Conservation (phyloP, 2,797 vertebrate genomes). For the Urophycis tenuis region DNA sequence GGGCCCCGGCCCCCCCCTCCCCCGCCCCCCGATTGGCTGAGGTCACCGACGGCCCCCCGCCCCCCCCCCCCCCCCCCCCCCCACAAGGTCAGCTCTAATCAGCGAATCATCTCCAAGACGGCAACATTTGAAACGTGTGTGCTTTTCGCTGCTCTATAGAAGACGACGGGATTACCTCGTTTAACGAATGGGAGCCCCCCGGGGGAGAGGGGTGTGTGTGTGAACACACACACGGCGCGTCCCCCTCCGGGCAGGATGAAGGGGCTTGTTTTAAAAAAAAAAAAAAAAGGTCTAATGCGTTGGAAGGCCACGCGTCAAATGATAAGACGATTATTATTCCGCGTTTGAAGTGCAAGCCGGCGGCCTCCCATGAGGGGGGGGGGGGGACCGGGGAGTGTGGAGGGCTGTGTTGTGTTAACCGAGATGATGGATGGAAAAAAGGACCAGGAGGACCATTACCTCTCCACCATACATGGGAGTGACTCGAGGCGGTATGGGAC, state of each 20-base stretch:
- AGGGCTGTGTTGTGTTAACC: background rate
- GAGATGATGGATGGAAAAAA: background rate
- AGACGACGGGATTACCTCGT: background rate
- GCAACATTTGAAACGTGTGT: background rate
- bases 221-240: background rate
- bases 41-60: slow-evolving; percentile 13
- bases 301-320: background rate
- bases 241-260: background rate
- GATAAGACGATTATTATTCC: background rate
- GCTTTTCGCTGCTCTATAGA: background rate
- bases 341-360: background rate
- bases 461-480: background rate
- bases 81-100: slow-evolving; percentile 16
- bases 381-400: background rate
- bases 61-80: too few species aligned
- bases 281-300: background rate
- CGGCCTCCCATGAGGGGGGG: too few species aligned
- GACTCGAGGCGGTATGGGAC: background rate
- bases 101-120: slow-evolving; percentile 22
- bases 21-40: slow-evolving; percentile 42
- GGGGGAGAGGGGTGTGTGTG: background rate
- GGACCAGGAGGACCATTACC: too few species aligned
- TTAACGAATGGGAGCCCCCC: background rate
- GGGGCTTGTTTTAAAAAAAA: background rate
- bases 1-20: slow-evolving; percentile 17